A percentile compares a stretch with the other conserved stretches of the same genome.
Evolutionary conservation across 2,888 invertebrate species (phyloP).

Genomic region (Unio delphinus): DNA sequence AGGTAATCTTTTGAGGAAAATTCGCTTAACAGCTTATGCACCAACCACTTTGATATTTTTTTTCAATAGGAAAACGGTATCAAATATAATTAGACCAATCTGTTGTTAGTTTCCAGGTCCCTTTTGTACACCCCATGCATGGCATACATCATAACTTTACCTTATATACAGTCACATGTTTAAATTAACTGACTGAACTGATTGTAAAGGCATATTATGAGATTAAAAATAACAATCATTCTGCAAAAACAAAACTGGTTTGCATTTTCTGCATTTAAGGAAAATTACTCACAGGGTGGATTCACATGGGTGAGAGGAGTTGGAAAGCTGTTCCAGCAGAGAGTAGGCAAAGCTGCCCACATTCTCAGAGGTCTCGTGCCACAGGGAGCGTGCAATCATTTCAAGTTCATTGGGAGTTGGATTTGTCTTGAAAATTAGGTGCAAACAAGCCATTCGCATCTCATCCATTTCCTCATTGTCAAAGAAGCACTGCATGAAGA

Average conservation of each 20-base stretch:
- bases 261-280: neutral
- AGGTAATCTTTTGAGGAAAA: no score
- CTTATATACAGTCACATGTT: no score
- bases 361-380: slow-evolving; percentile 42
- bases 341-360: slow-evolving; percentile 48
- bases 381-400: slow-evolving; percentile 62
- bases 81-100: no score
- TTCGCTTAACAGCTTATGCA: no score
- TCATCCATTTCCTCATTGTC: slow-evolving; percentile 61
- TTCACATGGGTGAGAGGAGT: slow-evolving; percentile 35
- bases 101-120: no score
- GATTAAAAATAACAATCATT: no score
- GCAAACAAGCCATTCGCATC: slow-evolving; percentile 66
- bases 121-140: no score
- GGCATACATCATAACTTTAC: no score
- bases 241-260: neutral
- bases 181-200: no score
- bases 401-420: slow-evolving; percentile 64
- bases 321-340: slow-evolving; percentile 35
- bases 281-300: neutral
- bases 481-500: slow-evolving; percentile 59
- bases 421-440: slow-evolving; percentile 55
- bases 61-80: no score
- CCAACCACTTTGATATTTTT: no score
- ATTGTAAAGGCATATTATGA: no score